These are phyloP conservation scores for Atethmia centrago DNA, from an alignment of 2,888 invertebrate genomes.

Conservation along the genomic window DNA sequence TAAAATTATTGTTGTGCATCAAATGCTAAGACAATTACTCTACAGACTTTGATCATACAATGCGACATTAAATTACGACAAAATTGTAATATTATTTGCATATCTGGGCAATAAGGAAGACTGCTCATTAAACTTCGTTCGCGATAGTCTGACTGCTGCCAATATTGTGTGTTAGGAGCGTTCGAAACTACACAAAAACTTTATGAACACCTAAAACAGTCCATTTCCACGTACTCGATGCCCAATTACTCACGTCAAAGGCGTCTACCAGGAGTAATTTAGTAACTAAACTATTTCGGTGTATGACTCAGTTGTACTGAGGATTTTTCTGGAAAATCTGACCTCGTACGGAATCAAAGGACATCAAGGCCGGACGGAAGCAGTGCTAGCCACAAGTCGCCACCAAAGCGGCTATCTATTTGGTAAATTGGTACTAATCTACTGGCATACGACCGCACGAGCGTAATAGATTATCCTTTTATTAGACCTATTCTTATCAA, in stretches of 20 bases:
- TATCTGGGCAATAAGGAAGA: slow-evolving; percentile 44
- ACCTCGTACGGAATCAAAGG: slow-evolving; percentile 23
- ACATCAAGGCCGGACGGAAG: slow-evolving; percentile 41
- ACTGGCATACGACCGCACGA: slow-evolving; percentile 22
- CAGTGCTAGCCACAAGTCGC: slow-evolving; percentile 8
- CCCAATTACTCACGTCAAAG: slow-evolving; percentile 9
- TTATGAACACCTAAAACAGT: slow-evolving; percentile 27
- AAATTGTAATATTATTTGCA: slow-evolving; percentile 39
- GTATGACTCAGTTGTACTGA: background rate
- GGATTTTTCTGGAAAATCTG: slow-evolving; percentile 32
- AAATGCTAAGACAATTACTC: slow-evolving; percentile 17
- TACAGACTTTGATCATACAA: slow-evolving; percentile 30
- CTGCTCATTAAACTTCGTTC: slow-evolving; percentile 22
- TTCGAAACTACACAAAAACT: slow-evolving; percentile 21
- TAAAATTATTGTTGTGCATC: slow-evolving; percentile 36
- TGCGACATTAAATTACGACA: slow-evolving; percentile 35
- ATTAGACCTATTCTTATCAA: slow-evolving; percentile 49
- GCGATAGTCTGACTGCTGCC: slow-evolving; percentile 27
- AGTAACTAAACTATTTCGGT: slow-evolving; percentile 23
- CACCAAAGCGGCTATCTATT: slow-evolving; percentile 33
- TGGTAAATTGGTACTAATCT: slow-evolving; percentile 49
- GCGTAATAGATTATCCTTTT: too few species aligned
- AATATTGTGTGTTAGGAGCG: slow-evolving; percentile 32
- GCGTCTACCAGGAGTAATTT: background rate
- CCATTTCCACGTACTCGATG: slow-evolving; percentile 27